Evolutionary conservation across 2,888 invertebrate species (phyloP), one percentile per base, ranked within the genome.

Genomic region (Polyommatus iphigenia): DNA sequence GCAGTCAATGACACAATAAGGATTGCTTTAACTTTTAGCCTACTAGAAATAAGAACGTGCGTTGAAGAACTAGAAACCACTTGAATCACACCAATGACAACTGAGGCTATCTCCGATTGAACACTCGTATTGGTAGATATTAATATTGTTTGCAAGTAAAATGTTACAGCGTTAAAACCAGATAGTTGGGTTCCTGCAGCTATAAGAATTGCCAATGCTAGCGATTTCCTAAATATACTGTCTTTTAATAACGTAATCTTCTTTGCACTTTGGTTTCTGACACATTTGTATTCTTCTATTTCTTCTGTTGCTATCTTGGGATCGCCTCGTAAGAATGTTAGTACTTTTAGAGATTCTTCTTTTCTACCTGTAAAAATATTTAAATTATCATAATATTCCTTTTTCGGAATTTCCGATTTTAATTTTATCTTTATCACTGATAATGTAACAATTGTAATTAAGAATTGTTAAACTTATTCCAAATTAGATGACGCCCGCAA

Each of bases 101-200:
- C 88, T 0, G 89, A 89, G 0, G 87, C 85, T 3, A 85, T 50
- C 77, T 87, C 87, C 1, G 88, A 83, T 7, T 77, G 84, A 0
- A 90, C 83, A n/a, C 84, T 85, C 0, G 89, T 87, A 32, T 87
- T 81, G 0, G 90, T 87, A 0, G 86, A 86, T 54, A 85, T 85
- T 78, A 90, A 79, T 54, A 90, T 83, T 0, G 88, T 86, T 82
- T 89, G 89, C 1, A 90, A 80, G 76, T 90, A 90, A 78, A 86
- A 87, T 0, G 84, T 81, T 0, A 90, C 84, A 0, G 85, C 86
- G 54, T 88, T 89, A 41, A 85, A 88, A 0, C 90, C 89, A 0
- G 82, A 81, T 0, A 87, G 77, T 24, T 88, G 88, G 0, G 81
- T 1, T 1, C 83, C 80, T 4, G 82, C 32, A 4, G 80, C 80